Evolutionary conservation across 2,888 invertebrate genomes (phyloP).

Genomic region (Agriopis leucophaearia): DNA sequence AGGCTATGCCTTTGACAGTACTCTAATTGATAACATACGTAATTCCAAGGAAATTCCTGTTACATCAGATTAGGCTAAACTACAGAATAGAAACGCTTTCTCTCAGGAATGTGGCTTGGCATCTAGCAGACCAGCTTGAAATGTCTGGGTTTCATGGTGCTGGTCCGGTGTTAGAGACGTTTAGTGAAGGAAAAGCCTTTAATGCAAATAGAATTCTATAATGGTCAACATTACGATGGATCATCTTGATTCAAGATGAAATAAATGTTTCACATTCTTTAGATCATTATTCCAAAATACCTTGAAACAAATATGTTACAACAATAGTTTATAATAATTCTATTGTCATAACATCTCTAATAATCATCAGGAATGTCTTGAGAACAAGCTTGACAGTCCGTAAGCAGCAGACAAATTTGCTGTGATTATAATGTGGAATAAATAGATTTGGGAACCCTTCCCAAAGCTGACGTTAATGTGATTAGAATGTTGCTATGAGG

Average conservation of each 20-base stretch:
- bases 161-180: background rate
- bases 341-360: background rate
- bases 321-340: too few species aligned
- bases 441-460: conserved; percentile 16
- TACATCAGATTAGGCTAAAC: background rate
- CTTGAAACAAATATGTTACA: too few species aligned
- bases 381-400: background rate
- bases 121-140: background rate
- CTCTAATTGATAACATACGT: background rate
- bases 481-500: conserved; percentile 16
- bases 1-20: conserved; percentile 5
- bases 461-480: conserved; percentile 6
- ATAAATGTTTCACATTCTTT: too few species aligned
- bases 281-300: too few species aligned
- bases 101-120: background rate
- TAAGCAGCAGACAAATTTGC: background rate
- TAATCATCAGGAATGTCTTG: background rate
- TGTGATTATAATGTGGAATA: background rate
- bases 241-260: too few species aligned
- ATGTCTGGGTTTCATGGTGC: background rate
- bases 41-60: conserved; percentile 1
- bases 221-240: too few species aligned
- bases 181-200: too few species aligned
- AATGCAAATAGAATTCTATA: too few species aligned
- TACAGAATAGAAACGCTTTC: background rate